Conservation (phyloP, 1,140 invertebrate genomes). For the Drosophila bipectinata region DNA sequence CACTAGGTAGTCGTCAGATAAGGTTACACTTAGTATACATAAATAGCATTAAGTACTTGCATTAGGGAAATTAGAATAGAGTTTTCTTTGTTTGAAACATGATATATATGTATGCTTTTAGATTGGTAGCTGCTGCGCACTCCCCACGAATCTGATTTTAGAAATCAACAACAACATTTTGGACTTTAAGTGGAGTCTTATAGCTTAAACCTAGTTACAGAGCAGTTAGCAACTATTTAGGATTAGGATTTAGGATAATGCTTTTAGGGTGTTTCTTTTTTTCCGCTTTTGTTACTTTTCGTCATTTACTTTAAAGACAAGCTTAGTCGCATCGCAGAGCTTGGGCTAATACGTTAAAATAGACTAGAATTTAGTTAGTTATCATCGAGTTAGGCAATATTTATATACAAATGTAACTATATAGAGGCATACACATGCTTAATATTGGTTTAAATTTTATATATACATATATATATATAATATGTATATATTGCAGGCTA, state of each 20-base stretch:
- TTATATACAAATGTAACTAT: slow-evolving; percentile 77
- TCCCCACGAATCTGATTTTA: slow-evolving; percentile 63
- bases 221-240: slow-evolving; percentile 48
- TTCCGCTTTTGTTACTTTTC: slow-evolving; percentile 4
- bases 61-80: slow-evolving; percentile 58
- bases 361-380: slow-evolving; percentile 69
- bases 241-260: slow-evolving; percentile 67
- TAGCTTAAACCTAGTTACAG: slow-evolving; percentile 23
- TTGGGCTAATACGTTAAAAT: slow-evolving; percentile 64
- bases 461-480: slow-evolving; percentile 37
- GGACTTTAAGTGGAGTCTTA: slow-evolving; percentile 61
- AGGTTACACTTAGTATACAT: slow-evolving; percentile 63
- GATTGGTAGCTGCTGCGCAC: slow-evolving; percentile 28
- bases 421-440: slow-evolving; percentile 47
- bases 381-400: slow-evolving; percentile 38
- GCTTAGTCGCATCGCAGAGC: slow-evolving; percentile 68
- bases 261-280: slow-evolving; percentile 50
- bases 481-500: slow-evolving; percentile 62
- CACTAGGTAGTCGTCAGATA: slow-evolving; percentile 64
- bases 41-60: slow-evolving; percentile 61
- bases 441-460: slow-evolving; percentile 52
- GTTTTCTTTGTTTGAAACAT: slow-evolving; percentile 61
- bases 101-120: slow-evolving; percentile 46
- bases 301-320: slow-evolving; percentile 65
- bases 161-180: slow-evolving; percentile 76